A percentile compares a stretch with the other conserved stretches of the same genome.
Evolutionary conservation across 2,888 invertebrate genomes (phyloP).

Genomic region (Archaeoteleia sp.): DNA sequence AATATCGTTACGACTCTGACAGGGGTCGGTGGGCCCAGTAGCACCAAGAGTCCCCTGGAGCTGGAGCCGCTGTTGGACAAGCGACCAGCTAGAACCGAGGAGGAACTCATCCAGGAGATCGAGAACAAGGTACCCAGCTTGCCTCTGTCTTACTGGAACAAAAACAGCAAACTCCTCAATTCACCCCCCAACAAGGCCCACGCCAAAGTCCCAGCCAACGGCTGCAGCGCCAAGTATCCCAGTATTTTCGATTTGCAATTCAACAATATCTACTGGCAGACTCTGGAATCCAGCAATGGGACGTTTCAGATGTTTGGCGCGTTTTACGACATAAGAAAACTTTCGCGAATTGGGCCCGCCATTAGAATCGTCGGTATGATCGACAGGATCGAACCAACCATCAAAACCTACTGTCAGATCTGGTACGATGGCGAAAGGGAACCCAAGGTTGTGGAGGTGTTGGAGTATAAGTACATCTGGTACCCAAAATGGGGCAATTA

Average conservation of each 20-base stretch:
- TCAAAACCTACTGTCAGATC: constrained; percentile 89
- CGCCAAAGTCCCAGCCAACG: constrained; percentile 8
- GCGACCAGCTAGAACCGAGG: constrained; percentile 81
- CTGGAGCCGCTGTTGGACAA: constrained; percentile 79
- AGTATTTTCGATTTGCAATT: constrained; percentile 93
- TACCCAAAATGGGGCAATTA: constrained; percentile 96
- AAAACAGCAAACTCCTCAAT: constrained; percentile 78
- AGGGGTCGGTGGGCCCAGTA: constrained; percentile 64
- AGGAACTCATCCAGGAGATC: constrained; percentile 85
- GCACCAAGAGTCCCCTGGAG: constrained; percentile 74
- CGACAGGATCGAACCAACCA: constrained; percentile 89
- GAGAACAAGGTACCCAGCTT: constrained; percentile 88
- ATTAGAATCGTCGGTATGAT: constrained; percentile 92
- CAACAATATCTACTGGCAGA: constrained; percentile 96
- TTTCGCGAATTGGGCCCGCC: constrained; percentile 87
- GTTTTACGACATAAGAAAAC: constrained; percentile 87
- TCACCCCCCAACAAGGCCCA: constrained; percentile 36
- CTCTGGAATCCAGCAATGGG: constrained; percentile 86
- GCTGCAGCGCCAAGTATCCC: constrained; percentile 80
- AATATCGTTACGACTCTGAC: constrained; percentile 52
- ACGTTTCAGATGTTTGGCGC: constrained; percentile 94
- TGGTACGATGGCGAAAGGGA: constrained; percentile 92
- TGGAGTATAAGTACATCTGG: constrained; percentile 96
- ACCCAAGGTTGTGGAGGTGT: constrained; percentile 86
- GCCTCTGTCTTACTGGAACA: constrained; percentile 90